These are phyloP conservation scores for Punctoribates punctum DNA, from an alignment of 2,888 invertebrate genomes.

Conservation along the genomic window DNA sequence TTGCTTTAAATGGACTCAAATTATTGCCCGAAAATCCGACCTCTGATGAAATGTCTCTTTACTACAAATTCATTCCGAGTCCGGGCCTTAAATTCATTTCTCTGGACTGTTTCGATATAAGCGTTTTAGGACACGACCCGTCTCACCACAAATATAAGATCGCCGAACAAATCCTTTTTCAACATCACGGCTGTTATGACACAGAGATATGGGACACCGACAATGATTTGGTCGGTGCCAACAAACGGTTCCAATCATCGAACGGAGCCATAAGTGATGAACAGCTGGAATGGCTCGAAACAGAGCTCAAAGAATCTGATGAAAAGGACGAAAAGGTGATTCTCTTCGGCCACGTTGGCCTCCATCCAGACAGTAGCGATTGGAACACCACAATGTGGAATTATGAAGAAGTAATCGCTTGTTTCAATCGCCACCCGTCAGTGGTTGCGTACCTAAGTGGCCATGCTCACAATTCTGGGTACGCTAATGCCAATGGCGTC, in stretches of 20 bases:
- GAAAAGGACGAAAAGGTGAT: conserved; percentile 52
- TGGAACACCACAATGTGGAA: conserved; percentile 53
- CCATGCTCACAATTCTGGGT: conserved; percentile 53
- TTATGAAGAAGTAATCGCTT: conserved; percentile 51
- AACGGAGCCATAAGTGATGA: conserved; percentile 54
- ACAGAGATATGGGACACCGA: conserved; percentile 50
- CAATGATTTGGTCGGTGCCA: conserved; percentile 49
- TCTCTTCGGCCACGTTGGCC: conserved; percentile 52
- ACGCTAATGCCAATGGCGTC: conserved; percentile 52
- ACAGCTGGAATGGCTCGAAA: conserved; percentile 53
- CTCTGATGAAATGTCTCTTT: conserved; percentile 45
- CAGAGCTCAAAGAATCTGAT: conserved; percentile 51
- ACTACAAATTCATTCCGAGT: conserved; percentile 52
- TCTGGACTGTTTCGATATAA: conserved; percentile 54
- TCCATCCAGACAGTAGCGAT: conserved; percentile 49
- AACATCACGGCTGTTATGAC: conserved; percentile 52
- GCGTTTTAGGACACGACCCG: conserved; percentile 51
- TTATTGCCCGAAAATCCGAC: conserved; percentile 4
- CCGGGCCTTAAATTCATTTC: conserved; percentile 51
- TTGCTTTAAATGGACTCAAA: conserved; percentile 22
- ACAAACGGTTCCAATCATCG: conserved; percentile 51
- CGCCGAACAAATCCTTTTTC: conserved; percentile 49
- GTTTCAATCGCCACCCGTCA: conserved; percentile 51
- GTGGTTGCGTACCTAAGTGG: conserved; percentile 53
- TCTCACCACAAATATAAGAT: conserved; percentile 49